Base-by-base conservation (phyloP, 2,113 vertebrate genomes). In the Lampris incognitus region DNA sequence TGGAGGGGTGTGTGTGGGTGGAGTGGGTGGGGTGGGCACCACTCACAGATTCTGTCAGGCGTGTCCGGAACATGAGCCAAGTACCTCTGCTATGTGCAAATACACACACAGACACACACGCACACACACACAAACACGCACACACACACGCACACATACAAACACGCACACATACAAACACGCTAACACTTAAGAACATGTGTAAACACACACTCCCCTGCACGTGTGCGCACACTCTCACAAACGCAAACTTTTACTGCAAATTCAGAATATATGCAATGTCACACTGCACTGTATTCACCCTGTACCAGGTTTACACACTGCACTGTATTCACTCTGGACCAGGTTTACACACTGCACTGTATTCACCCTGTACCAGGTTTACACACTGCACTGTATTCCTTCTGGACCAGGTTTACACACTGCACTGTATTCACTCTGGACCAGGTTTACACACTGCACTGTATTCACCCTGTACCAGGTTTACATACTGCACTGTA, bases 1-100 rank as follows among this genome's bases (percentile, higher is more conserved):
- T 80, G 84, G 76, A 73, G 71, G 78, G 72, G 70, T 42, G 57
- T 50, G 56, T 58, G 67, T 37, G 13, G 36, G 67, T 46, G 55
- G 38, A 37, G 52, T 39, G 57, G 37, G 37, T 76, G 87, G 77
- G 81, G 78, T 76, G 86, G 70, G 77, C 79, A 89, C 81, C 85
- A 82, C 86, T 91, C 88, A 87, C 82, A 85, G 79, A 88, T 77
- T 62, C 84, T 81, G 83, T 88, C 88, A 89, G 80, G 89, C 86
- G 81, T 89, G 84, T 87, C 87, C 86, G 49, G 87, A 89, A 89
- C 87, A 90, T 86, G 88, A 88, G 88, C 78, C 90, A 77, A 85
- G 87, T 76, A 89, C 81, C 80, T 81, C 76, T 60, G 67, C 78
- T 66, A 77, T 24, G 66, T 80, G 80, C 80, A 69, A 62, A 69